phyloP scores from a whole-genome alignment of 2,113 vertebrate genomes.

The Microcebus ravelobensis region DNA sequence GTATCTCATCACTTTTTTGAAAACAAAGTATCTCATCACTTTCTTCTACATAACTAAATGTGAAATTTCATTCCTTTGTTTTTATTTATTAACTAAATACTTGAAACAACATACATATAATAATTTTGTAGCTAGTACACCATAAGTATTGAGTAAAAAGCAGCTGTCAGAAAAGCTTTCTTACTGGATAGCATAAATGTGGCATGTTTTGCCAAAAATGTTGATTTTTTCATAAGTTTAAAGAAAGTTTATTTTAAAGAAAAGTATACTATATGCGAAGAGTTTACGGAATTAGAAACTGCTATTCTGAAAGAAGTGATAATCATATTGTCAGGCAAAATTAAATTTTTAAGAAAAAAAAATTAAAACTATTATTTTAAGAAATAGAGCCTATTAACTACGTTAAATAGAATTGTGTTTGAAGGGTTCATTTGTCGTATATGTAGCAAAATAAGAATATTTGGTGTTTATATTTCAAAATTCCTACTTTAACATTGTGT shows the following conservation, averaged over 20 bases:
- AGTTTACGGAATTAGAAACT: background rate
- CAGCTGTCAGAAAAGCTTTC: background rate
- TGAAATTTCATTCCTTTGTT: conserved; percentile 30
- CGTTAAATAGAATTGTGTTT: background rate
- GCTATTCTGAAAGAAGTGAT: background rate
- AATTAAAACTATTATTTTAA: background rate
- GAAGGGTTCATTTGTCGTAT: background rate
- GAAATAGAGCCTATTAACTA: background rate
- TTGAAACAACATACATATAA: background rate
- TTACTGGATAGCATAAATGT: background rate
- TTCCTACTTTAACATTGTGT: background rate
- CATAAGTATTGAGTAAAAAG: background rate
- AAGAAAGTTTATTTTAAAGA: conserved; percentile 1
- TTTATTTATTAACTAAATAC: conserved; percentile 23
- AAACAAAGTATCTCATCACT: background rate
- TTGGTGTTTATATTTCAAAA: background rate
- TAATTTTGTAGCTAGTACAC: background rate
- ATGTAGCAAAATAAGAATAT: background rate
- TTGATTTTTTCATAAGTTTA: background rate
- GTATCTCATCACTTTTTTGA: background rate
- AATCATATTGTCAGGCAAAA: background rate
- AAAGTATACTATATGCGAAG: background rate
- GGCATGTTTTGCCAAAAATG: conserved; percentile 4
- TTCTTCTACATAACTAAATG: background rate
- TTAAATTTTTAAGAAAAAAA: conserved; percentile 11